phyloP scores from a whole-genome alignment of 2,888 invertebrate genomes.

The Drosophila paranaensis region DNA sequence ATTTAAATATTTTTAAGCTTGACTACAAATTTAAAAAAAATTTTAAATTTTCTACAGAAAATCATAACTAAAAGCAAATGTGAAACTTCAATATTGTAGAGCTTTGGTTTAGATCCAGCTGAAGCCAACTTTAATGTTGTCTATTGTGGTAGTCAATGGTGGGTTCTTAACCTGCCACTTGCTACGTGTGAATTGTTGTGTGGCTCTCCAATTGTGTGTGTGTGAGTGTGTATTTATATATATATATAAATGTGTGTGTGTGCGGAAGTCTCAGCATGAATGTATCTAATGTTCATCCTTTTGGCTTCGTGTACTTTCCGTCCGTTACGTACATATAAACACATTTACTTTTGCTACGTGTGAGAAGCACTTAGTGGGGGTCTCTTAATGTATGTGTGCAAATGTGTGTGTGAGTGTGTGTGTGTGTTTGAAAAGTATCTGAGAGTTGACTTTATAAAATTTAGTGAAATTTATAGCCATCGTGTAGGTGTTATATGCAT shows the following conservation, averaged over 20 bases:
- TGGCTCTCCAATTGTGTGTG: constrained; percentile 24
- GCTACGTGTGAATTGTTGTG: constrained; percentile 46
- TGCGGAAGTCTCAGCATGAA: constrained; percentile 73
- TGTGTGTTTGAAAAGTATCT: constrained; percentile 37
- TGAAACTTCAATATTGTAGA: constrained; percentile 21
- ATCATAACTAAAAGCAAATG: constrained; percentile 6
- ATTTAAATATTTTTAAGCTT: background rate
- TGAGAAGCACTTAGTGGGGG: constrained; percentile 69
- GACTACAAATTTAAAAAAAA: no score
- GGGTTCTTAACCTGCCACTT: constrained; percentile 73
- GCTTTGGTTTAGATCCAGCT: constrained; percentile 23
- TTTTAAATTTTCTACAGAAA: background rate
- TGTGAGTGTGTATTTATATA: constrained; percentile 5
- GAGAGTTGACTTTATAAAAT: constrained; percentile 77
- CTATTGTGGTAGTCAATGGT: constrained; percentile 76
- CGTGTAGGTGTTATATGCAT: constrained; percentile 65
- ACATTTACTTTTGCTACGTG: constrained; percentile 75
- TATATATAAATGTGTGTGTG: constrained; percentile 27
- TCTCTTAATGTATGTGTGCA: background rate
- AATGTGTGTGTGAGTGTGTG: constrained; percentile 2
- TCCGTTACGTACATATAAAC: constrained; percentile 57
- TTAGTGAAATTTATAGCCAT: constrained; percentile 70
- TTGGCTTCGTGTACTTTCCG: constrained; percentile 66
- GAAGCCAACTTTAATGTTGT: constrained; percentile 72
- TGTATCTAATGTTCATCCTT: constrained; percentile 78